Evolutionary conservation across 2,888 invertebrate species (phyloP).

Genomic region (Enchytraeus crypticus): DNA sequence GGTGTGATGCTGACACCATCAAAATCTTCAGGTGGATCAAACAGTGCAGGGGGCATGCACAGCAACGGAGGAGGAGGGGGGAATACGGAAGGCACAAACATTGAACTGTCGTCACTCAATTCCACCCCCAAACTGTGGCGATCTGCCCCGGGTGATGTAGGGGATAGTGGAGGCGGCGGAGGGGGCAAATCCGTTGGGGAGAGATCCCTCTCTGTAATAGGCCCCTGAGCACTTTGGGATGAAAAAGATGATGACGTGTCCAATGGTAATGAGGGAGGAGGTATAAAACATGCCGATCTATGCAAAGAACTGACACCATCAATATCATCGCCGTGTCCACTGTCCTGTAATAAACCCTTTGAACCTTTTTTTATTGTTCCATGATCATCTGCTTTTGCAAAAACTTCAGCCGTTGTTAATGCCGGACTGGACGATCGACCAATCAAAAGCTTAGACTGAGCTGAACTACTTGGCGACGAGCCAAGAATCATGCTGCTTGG

Average conservation of each 20-base stretch:
- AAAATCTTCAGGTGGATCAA: no score
- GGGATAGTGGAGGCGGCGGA: background rate
- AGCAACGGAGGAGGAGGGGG: background rate
- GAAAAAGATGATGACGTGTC: background rate
- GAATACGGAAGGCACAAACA: background rate
- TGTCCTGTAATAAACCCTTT: background rate
- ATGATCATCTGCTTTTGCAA: constrained; percentile 65
- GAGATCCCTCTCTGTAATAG: background rate
- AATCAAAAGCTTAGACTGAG: background rate
- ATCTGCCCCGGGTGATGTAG: background rate
- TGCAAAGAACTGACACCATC: no score
- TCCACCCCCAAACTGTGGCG: background rate
- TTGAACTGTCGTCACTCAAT: background rate
- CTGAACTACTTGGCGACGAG: background rate
- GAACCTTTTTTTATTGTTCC: constrained; percentile 63
- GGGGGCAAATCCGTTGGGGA: background rate
- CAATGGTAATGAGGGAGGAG: background rate
- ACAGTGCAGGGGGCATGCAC: no score
- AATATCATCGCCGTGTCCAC: background rate
- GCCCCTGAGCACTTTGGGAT: no score
- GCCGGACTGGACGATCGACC: constrained; percentile 19
- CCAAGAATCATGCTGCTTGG: background rate
- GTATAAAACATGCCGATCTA: no score
- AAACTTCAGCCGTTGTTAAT: constrained; percentile 62
- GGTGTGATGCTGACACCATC: no score